These are phyloP conservation scores for Oreotrochilus melanogaster DNA, from an alignment of 2,113 vertebrate genomes.

Conservation along the genomic window DNA sequence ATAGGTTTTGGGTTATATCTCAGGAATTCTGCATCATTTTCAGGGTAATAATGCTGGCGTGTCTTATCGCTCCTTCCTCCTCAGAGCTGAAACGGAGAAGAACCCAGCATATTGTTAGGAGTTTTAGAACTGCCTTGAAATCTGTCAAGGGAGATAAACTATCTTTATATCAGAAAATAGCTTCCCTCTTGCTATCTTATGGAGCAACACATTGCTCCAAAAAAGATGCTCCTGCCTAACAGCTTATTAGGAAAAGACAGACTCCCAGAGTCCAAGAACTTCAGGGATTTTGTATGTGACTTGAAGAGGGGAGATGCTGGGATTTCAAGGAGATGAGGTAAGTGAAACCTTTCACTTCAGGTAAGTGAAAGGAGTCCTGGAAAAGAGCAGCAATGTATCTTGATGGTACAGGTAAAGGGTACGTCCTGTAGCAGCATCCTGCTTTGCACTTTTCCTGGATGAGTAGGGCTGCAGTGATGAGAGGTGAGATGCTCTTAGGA, in stretches of 20 bases:
- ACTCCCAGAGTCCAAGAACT: background rate
- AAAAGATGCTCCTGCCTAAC: background rate
- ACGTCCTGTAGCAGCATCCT: background rate
- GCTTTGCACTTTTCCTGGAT: fast-evolving
- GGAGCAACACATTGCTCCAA: background rate
- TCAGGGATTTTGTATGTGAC: background rate
- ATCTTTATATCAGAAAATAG: slow-evolving; percentile 67
- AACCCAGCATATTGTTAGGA: slow-evolving; percentile 46
- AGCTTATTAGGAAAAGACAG: background rate
- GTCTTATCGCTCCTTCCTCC: slow-evolving; percentile 2
- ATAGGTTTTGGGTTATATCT: slow-evolving; percentile 6
- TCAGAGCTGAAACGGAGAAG: slow-evolving; percentile 41
- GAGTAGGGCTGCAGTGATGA: background rate
- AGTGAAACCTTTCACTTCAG: background rate
- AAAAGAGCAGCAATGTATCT: background rate
- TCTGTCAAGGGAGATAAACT: slow-evolving; percentile 58
- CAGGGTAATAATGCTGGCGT: slow-evolving; percentile 38
- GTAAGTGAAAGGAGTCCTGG: background rate
- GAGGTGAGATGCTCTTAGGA: background rate
- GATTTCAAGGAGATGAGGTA: background rate
- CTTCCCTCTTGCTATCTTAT: background rate
- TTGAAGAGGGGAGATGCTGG: background rate
- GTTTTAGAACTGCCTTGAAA: slow-evolving; percentile 60
- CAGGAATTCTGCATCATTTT: background rate
- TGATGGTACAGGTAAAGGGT: background rate